Percentiles rank a stretch among this genome's conserved stretches.
Evolutionary conservation across 2,113 vertebrate species (phyloP).

Genomic region (Pseudorectes ferrugineus): DNA sequence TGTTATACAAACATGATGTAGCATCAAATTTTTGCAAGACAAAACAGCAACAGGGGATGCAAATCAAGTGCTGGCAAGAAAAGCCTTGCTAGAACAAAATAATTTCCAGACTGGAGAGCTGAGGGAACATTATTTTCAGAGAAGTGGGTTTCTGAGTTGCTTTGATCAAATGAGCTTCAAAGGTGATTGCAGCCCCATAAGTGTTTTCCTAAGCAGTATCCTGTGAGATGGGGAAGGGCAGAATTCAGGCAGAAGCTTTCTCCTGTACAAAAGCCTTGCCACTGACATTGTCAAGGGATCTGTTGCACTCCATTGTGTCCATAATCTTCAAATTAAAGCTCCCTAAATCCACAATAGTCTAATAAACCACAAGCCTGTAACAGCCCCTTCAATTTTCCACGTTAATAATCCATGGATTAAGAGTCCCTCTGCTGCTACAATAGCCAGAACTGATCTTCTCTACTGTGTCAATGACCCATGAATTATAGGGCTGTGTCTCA

Average conservation of each 20-base stretch:
- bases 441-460: constrained; percentile 38
- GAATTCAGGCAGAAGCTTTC: constrained; percentile 18
- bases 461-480: constrained; percentile 28
- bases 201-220: constrained; percentile 19
- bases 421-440: constrained; percentile 35
- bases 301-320: constrained; percentile 1
- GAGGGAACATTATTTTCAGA: not conserved
- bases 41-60: not conserved
- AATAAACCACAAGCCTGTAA: constrained; percentile 58
- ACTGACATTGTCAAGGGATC: constrained; percentile 48
- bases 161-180: constrained; percentile 41
- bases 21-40: not conserved
- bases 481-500: constrained; percentile 51
- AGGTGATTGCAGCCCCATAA: constrained; percentile 14
- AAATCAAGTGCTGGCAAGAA: not conserved
- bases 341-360: constrained; percentile 49
- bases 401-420: constrained; percentile 50
- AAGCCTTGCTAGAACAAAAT: not conserved
- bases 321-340: constrained; percentile 53
- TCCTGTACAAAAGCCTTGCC: constrained; percentile 27
- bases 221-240: constrained; percentile 15
- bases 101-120: not conserved
- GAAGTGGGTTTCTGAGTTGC: not conserved
- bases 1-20: not conserved
- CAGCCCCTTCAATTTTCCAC: constrained; percentile 51